Evolutionary conservation across 1,140 invertebrate genomes (phyloP).

Genomic region (Neodiprion lecontei): DNA sequence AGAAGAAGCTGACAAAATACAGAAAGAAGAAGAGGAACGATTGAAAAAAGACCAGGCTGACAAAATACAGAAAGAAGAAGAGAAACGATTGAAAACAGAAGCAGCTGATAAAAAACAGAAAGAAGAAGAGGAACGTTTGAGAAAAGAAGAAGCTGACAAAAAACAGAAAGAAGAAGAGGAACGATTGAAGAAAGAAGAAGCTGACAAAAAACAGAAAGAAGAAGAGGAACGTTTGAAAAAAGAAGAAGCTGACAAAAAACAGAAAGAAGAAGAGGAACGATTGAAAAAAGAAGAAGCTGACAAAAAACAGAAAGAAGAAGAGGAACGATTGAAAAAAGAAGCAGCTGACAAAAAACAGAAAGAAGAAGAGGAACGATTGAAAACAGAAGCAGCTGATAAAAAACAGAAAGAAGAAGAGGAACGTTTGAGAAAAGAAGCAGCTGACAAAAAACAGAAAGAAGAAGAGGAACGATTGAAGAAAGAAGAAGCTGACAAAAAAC

Average conservation of each 20-base stretch:
- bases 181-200: conserved; percentile 25
- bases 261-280: conserved; percentile 22
- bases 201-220: conserved; percentile 27
- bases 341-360: conserved; percentile 27
- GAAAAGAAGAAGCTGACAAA: conserved; percentile 26
- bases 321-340: conserved; percentile 23
- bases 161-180: conserved; percentile 32
- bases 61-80: conserved; percentile 26
- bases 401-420: not conserved
- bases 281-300: conserved; percentile 3
- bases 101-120: not conserved
- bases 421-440: conserved; percentile 24
- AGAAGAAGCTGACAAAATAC: conserved; percentile 26
- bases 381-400: conserved; percentile 25
- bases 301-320: not conserved
- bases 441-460: conserved; percentile 31
- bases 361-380: conserved; percentile 24
- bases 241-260: conserved; percentile 28
- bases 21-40: conserved; percentile 24
- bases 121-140: conserved; percentile 26
- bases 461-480: conserved; percentile 25
- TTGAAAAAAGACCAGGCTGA: conserved; percentile 30
- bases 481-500: conserved; percentile 26
- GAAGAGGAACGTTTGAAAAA: conserved; percentile 25
- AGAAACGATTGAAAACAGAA: conserved; percentile 23